Evolutionary conservation across 1,140 invertebrate genomes (phyloP), one percentile per base, ranked within the genome.

Genomic region (Mizuhopecten yessoensis): DNA sequence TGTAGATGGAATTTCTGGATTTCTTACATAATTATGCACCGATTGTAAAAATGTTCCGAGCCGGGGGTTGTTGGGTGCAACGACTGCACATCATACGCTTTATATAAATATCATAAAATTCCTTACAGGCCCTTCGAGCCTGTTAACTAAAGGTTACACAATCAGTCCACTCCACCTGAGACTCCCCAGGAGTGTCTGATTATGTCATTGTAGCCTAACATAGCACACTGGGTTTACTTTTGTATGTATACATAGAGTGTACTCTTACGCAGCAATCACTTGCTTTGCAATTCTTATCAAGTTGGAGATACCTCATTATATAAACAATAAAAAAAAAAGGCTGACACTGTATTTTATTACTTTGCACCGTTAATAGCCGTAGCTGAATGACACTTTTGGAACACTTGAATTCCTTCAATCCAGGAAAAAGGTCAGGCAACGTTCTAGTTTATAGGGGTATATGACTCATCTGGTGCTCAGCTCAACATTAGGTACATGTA

Each of bases 161-260:
- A 57, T 89, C 29, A 33, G 34, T 34, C 45, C 13, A 34, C 34
- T 57, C 39, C 20, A 29, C 29, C 33, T 87, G 39, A 87, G 33
- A n/a, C 34, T 45, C 17, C 34, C 39, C 86, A 49, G 90, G 42
- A 23, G 33, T 34, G 33, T 34, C n/a, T 57, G 29, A 17, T 57
- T 23, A 33, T 42, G 45, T 36, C 34, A 42, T 88, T 34, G 34
- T 86, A 0, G 1, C 34, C 29, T 75, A 45, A 33, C 42, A 86
- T 89, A 34, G 57, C 33, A 23, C n/a, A 13, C 15, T 33, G n/a
- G 15, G 39, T 49, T 89, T 86, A 87, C 34, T 87, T 87, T 91
- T 33, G 17, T 88, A 88, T 87, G 33, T 86, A 36, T 87, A 33
- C 34, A 34, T 75, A 42, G 57, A 89, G 39, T 91, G 87, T 86